Conservation (phyloP, 1,140 invertebrate genomes). For the Antheraea mylitta region DNA sequence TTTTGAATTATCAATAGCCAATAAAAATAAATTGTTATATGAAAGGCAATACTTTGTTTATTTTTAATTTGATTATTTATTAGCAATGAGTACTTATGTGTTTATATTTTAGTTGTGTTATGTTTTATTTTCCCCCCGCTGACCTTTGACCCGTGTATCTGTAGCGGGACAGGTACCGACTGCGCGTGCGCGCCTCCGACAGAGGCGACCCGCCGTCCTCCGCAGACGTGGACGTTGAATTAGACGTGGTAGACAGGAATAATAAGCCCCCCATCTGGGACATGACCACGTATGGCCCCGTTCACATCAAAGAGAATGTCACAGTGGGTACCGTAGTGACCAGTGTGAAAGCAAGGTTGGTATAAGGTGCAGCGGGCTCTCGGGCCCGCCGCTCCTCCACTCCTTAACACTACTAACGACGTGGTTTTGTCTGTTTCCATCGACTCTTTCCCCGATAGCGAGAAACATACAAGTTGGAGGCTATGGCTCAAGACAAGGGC, state of each 20-base stretch:
- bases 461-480: constrained; percentile 98
- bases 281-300: constrained; percentile 94
- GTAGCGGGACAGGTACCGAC: constrained; percentile 96
- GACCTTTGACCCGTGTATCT: constrained; percentile 81
- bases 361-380: constrained; percentile 81
- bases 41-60: constrained; percentile 52
- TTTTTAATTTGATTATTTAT: constrained; percentile 71
- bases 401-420: constrained; percentile 82
- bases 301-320: constrained; percentile 98
- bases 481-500: constrained; percentile 97
- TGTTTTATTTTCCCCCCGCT: constrained; percentile 77
- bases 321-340: constrained; percentile 98
- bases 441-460: constrained; percentile 85
- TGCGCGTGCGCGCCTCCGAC: constrained; percentile 96
- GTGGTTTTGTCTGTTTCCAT: constrained; percentile 84
- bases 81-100: constrained; percentile 74
- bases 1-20: constrained; percentile 29
- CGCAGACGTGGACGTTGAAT: constrained; percentile 96
- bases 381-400: constrained; percentile 68
- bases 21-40: constrained; percentile 40
- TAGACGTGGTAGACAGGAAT: constrained; percentile 98
- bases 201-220: constrained; percentile 91
- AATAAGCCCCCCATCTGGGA: constrained; percentile 98
- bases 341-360: constrained; percentile 98
- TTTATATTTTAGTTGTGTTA: constrained; percentile 76